phyloP scores from a whole-genome alignment of 2,113 vertebrate genomes.

The Spheniscus mendiculus region DNA sequence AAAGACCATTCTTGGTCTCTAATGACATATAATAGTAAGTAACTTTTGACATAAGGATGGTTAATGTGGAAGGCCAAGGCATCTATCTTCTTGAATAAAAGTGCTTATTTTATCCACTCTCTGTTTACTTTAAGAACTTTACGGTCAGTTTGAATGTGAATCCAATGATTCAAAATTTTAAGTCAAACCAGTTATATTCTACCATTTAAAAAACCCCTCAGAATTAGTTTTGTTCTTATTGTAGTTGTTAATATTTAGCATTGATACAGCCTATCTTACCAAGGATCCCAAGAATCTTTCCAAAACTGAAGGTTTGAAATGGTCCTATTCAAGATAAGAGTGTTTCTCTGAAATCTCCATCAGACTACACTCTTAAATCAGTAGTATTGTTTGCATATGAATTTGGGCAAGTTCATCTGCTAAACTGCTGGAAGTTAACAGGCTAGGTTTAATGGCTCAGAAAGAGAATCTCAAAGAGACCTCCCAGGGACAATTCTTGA shows the following conservation, averaged over 20 bases:
- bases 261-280: neutral
- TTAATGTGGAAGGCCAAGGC: neutral
- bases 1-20: neutral
- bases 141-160: neutral
- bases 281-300: neutral
- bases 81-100: neutral
- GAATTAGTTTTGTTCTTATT: neutral
- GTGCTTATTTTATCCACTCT: neutral
- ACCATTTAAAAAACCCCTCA: neutral
- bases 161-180: neutral
- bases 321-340: neutral
- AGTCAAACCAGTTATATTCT: neutral
- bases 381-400: neutral
- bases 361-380: neutral
- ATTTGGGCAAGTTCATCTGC: neutral
- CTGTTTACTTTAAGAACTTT: neutral
- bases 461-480: neutral
- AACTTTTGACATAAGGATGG: neutral
- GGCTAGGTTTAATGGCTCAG: neutral
- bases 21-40: neutral
- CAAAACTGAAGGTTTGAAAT: neutral
- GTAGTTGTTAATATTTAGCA: neutral
- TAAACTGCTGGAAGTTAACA: neutral
- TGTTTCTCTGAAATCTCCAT: neutral
- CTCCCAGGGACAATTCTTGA: neutral